A percentile compares a stretch with the other conserved stretches of the same genome.
phyloP scores from a whole-genome alignment of 2,113 vertebrate genomes.

The Varanus salvator region DNA sequence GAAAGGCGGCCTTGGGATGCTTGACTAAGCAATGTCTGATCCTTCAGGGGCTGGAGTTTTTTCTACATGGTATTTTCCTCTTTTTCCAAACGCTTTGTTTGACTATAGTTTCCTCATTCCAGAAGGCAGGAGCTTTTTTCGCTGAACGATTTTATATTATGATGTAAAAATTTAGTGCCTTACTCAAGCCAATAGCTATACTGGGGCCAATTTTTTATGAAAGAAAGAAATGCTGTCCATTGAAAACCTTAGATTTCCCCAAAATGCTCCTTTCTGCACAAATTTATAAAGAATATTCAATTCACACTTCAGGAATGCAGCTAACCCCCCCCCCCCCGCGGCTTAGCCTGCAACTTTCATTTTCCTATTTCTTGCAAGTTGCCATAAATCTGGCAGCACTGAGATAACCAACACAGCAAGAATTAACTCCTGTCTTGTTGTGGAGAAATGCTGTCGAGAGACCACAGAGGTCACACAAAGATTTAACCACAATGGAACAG shows the following conservation, averaged over 20 bases:
- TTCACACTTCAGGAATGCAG: background rate
- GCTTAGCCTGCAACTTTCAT: background rate
- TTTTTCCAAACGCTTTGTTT: conserved; percentile 16
- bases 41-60: conserved; percentile 23
- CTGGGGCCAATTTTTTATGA: background rate
- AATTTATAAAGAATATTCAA: conserved; percentile 17
- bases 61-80: background rate
- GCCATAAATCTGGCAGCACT: conserved; percentile 17
- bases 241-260: conserved; percentile 24
- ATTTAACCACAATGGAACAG: no score
- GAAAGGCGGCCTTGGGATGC: conserved; percentile 21
- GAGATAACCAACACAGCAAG: conserved; percentile 16
- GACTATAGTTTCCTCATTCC: conserved; percentile 4
- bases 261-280: conserved; percentile 18
- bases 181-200: conserved; percentile 40
- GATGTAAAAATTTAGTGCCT: conserved; percentile 37
- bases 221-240: background rate
- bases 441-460: no score
- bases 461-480: no score
- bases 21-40: conserved; percentile 33
- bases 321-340: background rate
- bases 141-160: background rate
- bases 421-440: conserved; percentile 28
- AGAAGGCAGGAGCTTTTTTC: background rate
- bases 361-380: conserved; percentile 31